phyloP scores from a whole-genome alignment of 2,113 vertebrate genomes.

The Lethenteron reissneri region DNA sequence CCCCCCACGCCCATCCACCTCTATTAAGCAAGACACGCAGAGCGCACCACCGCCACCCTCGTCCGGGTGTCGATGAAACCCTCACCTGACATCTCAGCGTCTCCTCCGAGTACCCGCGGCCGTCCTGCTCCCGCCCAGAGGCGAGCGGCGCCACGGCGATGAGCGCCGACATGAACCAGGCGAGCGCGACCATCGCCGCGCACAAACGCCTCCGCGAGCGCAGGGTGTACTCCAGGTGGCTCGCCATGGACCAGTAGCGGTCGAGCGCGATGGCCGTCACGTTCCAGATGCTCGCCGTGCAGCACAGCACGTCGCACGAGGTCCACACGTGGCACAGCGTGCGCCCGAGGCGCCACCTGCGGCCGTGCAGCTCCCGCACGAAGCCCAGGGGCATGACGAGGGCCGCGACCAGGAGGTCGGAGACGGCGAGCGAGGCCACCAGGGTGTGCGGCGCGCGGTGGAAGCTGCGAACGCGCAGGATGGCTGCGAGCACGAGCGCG shows the following conservation, averaged over 20 bases:
- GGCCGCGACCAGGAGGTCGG: slow-evolving; percentile 15
- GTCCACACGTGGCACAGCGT: slow-evolving; percentile 15
- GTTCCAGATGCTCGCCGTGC: slow-evolving; percentile 19
- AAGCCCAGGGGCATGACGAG: slow-evolving; percentile 16
- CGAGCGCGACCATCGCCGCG: slow-evolving; percentile 13
- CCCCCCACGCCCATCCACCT: too few species aligned
- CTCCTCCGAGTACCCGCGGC: slow-evolving; percentile 9
- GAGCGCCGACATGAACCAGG: slow-evolving; percentile 13
- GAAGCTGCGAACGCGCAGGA: slow-evolving; percentile 16
- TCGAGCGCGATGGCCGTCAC: slow-evolving; percentile 16
- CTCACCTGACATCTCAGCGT: not conserved
- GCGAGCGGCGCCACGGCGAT: slow-evolving; percentile 13
- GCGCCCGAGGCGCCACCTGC: slow-evolving; percentile 14
- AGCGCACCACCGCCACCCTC: too few species aligned
- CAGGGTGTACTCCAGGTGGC: slow-evolving; percentile 14
- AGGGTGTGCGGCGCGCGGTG: slow-evolving; percentile 15
- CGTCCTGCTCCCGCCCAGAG: slow-evolving; percentile 14
- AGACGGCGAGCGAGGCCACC: slow-evolving; percentile 17
- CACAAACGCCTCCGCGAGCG: slow-evolving; percentile 12
- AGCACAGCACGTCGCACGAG: slow-evolving; percentile 16
- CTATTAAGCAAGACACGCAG: too few species aligned
- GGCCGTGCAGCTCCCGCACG: slow-evolving; percentile 13
- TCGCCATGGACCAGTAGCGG: slow-evolving; percentile 13
- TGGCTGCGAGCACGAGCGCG: slow-evolving; percentile 15
- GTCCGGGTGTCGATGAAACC: too few species aligned